Percentiles rank a stretch among this genome's conserved stretches.
Conservation (phyloP, 1,140 invertebrate species). For the Pachyrhynchus sulphureomaculatus region DNA sequence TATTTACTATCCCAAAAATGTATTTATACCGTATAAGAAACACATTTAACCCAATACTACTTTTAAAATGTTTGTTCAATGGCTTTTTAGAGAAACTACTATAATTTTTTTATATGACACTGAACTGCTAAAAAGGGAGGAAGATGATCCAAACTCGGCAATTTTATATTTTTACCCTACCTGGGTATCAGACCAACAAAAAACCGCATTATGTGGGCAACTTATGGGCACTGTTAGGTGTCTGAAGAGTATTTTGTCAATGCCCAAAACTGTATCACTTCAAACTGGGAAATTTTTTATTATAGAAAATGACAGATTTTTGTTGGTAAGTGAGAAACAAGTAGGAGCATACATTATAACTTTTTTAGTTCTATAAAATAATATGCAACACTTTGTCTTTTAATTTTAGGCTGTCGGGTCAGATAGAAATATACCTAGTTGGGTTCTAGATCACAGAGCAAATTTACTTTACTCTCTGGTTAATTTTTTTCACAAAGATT, state of each 20-base stretch:
- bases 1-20: no score
- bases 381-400: no score
- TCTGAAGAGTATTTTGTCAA: slow-evolving; percentile 69
- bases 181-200: slow-evolving; percentile 80
- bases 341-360: no score
- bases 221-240: slow-evolving; percentile 80
- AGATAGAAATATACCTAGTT: slow-evolving; percentile 80
- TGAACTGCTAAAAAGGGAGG: slow-evolving; percentile 71
- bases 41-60: no score
- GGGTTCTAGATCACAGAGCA: slow-evolving; percentile 73
- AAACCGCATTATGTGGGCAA: slow-evolving; percentile 77
- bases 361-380: no score
- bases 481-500: slow-evolving; percentile 76
- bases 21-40: no score
- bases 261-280: slow-evolving; percentile 70
- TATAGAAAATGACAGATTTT: slow-evolving; percentile 73
- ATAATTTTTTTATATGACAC: slow-evolving; percentile 87
- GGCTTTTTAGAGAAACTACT: slow-evolving; percentile 76
- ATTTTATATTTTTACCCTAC: slow-evolving; percentile 86
- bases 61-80: no score
- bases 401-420: slow-evolving; percentile 72
- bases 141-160: slow-evolving; percentile 82
- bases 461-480: slow-evolving; percentile 70
- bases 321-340: slow-evolving; percentile 63
- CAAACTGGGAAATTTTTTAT: slow-evolving; percentile 84